Evolutionary conservation across 1,140 invertebrate species (phyloP).

Genomic region (Agrilus planipennis): DNA sequence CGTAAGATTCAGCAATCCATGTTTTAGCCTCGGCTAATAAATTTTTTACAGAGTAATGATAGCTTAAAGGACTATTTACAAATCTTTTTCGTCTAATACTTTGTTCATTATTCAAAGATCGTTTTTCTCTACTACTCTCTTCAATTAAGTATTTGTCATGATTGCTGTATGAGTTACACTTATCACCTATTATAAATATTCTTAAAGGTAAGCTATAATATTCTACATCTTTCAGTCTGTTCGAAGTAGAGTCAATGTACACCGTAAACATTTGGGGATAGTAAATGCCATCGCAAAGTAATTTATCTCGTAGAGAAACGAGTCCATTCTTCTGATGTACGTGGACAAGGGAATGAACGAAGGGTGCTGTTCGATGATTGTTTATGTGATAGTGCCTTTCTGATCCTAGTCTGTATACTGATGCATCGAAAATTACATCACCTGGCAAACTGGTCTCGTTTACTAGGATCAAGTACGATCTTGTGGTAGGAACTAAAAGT

Average conservation of each 20-base stretch:
- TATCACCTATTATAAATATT: constrained; percentile 61
- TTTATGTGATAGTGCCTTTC: constrained; percentile 64
- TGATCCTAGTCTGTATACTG: constrained; percentile 61
- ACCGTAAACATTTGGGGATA: constrained; percentile 76
- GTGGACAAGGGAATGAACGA: constrained; percentile 62
- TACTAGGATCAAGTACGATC: constrained; percentile 55
- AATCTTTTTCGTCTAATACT: constrained; percentile 9
- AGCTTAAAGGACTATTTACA: neutral
- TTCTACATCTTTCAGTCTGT: constrained; percentile 62
- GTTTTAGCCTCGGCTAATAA: constrained; percentile 59
- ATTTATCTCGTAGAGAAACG: constrained; percentile 54
- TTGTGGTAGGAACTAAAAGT: constrained; percentile 4
- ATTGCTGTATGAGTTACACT: constrained; percentile 44
- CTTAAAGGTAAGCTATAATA: constrained; percentile 72
- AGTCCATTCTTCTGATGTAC: constrained; percentile 62
- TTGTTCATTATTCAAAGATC: constrained; percentile 15
- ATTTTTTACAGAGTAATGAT: constrained; percentile 41
- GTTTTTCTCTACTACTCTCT: neutral
- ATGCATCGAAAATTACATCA: constrained; percentile 64
- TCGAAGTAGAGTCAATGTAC: constrained; percentile 74
- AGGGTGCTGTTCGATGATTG: constrained; percentile 62
- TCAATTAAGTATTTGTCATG: too few relatives aligned
- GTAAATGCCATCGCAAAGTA: constrained; percentile 68
- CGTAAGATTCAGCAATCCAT: constrained; percentile 73
- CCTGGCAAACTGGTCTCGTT: constrained; percentile 54